These are phyloP conservation scores for Riptortus pedestris DNA, from an alignment of 1,140 invertebrate genomes.

Conservation along the genomic window DNA sequence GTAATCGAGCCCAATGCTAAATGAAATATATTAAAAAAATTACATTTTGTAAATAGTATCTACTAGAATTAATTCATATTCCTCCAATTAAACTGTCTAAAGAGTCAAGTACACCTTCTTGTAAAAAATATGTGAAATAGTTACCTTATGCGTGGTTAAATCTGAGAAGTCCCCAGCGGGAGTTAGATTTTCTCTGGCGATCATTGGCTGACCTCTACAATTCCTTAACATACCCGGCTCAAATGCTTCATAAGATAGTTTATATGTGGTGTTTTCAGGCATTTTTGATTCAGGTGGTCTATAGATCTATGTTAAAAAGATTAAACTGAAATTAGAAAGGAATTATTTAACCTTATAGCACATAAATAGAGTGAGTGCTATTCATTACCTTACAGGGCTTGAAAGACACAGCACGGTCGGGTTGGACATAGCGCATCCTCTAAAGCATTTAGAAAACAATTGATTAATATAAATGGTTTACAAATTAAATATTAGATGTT, in stretches of 20 bases:
- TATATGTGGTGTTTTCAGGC: slow-evolving; percentile 29
- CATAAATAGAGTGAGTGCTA: not conserved
- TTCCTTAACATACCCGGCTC: slow-evolving; percentile 25
- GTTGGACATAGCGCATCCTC: slow-evolving; percentile 28
- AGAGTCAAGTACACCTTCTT: too few relatives aligned
- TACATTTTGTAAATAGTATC: too few relatives aligned
- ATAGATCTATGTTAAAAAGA: slow-evolving; percentile 26
- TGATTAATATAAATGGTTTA: too few relatives aligned
- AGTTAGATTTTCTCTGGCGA: slow-evolving; percentile 26
- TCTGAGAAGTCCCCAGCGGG: slow-evolving; percentile 28
- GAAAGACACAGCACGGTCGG: slow-evolving; percentile 23
- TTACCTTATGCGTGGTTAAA: slow-evolving; percentile 28
- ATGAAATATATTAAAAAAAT: too few relatives aligned
- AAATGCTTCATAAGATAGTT: slow-evolving; percentile 29
- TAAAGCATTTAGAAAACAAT: too few relatives aligned
- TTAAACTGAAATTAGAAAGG: not conserved
- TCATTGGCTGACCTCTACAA: slow-evolving; percentile 25
- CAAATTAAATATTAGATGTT: too few relatives aligned
- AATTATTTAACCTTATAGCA: not conserved
- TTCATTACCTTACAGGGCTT: slow-evolving; percentile 25
- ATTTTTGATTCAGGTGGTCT: slow-evolving; percentile 27
- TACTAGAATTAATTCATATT: too few relatives aligned
- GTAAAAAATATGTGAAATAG: not conserved
- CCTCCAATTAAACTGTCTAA: too few relatives aligned
- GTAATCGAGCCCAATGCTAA: too few relatives aligned